Base-by-base conservation (phyloP, 64 coral and sea anemone genomes). In the Dendrophyllia cribrosa region DNA sequence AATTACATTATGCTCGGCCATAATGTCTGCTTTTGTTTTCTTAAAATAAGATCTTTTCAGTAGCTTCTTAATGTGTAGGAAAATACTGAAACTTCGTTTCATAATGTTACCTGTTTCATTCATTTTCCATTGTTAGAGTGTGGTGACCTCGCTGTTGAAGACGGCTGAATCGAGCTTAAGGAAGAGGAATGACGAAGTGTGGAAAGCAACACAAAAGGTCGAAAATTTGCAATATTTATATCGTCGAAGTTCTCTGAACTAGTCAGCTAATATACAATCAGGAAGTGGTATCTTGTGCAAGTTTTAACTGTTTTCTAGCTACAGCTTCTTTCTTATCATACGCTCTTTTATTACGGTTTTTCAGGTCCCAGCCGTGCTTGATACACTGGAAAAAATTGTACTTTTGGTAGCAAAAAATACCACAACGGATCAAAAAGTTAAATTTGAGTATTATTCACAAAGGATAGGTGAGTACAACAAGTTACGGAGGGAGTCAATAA, bases 371-470 rank as follows among this genome's bases (percentile, higher is more conserved):
- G 17, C 24, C 15, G 70, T 72, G 24, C 45, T 72, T 5, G 12
- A 34, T 43, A 43, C 11, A 72, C 12, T 72, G 25, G 70, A 72
- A 43, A 72, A 72, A 24, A 72, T 72, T 43, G 45, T 34, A 43
- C 16, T 72, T 5, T 9, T 13, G 10, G 0, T 72, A 23, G 24
- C 25, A 2, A 72, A 43, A 72, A 72, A 13, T 43, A 43, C 11
- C 70, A 43, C 70, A 13, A 12, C 4, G 1, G 45, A 72, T 72
- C 24, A 72, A 43, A 25, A 4, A 1, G 44, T 72, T 34, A 72
- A 44, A 21, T 72, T 72, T 43, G 70, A 72, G 70, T 13, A 72
- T 72, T 72, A 72, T 34, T 72, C 70, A 24, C 26, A 72, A 43
- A 72, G 70, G 70, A 72, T 34, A 43, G 70, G 70, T 72, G 17